Evolutionary conservation across 2,113 vertebrate species (phyloP).

Genomic region (Psilopsiagon aymara): DNA sequence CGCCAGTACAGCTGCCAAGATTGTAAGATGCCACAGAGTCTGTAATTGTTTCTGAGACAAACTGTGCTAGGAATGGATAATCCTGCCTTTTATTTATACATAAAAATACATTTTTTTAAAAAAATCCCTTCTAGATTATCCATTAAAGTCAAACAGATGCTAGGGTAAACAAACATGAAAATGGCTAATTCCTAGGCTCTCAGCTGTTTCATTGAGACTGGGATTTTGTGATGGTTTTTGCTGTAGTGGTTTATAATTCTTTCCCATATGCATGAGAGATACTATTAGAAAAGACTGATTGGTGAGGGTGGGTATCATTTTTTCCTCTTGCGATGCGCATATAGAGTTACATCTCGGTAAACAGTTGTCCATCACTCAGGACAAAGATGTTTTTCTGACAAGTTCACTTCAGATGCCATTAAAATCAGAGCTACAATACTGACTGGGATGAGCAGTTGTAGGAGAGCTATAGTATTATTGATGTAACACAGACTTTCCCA

Average conservation of each 20-base stretch:
- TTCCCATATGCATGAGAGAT: background rate
- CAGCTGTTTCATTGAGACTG: background rate
- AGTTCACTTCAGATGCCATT: background rate
- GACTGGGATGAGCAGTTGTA: background rate
- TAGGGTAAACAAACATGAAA: background rate
- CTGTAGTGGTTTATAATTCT: background rate
- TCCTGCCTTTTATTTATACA: background rate
- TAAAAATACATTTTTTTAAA: background rate
- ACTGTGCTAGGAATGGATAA: constrained; percentile 11
- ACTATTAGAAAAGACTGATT: background rate
- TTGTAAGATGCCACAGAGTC: background rate
- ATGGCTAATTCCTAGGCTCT: background rate
- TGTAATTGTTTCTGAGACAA: background rate
- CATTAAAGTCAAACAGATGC: background rate
- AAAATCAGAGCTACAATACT: background rate
- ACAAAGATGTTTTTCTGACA: background rate
- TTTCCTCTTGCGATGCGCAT: background rate
- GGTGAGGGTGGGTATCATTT: background rate
- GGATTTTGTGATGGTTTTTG: background rate
- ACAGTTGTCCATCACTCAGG: background rate
- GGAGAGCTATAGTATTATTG: background rate
- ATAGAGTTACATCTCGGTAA: background rate
- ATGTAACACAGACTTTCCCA: background rate
- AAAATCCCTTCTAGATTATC: background rate
- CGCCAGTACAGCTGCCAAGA: constrained; percentile 45